Evolutionary conservation across 1,140 invertebrate species (phyloP).

Genomic region (Pogonomyrmex barbatus): DNA sequence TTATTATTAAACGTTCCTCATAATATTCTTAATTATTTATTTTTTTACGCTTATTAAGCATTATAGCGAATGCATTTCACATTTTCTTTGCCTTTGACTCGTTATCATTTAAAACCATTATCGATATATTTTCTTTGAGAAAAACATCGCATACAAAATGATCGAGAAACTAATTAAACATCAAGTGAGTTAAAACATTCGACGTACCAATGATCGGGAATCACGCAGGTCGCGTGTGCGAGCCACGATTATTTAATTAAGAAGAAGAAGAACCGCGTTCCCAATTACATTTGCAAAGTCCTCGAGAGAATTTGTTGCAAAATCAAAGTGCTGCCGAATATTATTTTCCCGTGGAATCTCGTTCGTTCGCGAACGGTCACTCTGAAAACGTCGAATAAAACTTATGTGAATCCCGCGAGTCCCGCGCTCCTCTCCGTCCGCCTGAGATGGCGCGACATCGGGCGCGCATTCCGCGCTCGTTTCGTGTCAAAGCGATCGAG

Average conservation of each 20-base stretch:
- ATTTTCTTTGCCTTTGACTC: neutral
- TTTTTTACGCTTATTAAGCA: neutral
- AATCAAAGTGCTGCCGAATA: neutral
- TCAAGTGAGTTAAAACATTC: neutral
- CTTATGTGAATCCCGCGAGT: slow-evolving; percentile 39
- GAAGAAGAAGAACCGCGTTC: neutral
- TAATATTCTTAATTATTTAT: neutral
- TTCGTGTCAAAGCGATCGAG: slow-evolving; percentile 73
- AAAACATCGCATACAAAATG: neutral
- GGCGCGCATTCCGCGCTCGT: slow-evolving; percentile 70
- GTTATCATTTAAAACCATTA: neutral
- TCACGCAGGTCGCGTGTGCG: neutral
- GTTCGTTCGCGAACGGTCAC: neutral
- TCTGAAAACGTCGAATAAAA: slow-evolving; percentile 46
- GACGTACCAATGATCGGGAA: neutral
- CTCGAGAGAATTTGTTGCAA: neutral
- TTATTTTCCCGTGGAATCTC: slow-evolving; percentile 26
- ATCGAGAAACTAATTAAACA: neutral
- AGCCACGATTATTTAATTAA: slow-evolving; percentile 8
- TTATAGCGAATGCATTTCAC: neutral
- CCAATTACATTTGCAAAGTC: slow-evolving; percentile 8
- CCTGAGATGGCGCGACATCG: slow-evolving; percentile 38
- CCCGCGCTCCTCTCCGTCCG: slow-evolving; percentile 25
- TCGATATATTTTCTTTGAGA: neutral
- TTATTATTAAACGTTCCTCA: neutral